Evolutionary conservation across 2,888 invertebrate genomes (phyloP), one percentile per base, ranked within the genome.

Genomic region (Fragum sueziense): DNA sequence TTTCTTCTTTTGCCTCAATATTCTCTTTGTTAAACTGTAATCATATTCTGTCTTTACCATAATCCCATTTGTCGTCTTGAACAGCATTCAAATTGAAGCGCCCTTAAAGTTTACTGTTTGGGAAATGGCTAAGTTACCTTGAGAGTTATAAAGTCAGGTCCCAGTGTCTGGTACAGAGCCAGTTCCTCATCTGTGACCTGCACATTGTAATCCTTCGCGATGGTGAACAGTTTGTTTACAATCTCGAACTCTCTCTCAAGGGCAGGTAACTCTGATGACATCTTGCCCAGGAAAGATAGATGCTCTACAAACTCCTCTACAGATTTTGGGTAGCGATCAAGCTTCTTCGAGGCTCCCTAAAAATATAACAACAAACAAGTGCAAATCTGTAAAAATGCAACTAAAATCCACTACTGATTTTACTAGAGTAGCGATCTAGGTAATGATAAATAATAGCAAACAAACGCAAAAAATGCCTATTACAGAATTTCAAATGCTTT

Each of bases 221-320:
- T 92, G 11, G 92, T 91, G 83, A 92, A 93, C 78, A 93, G 79
- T 76, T 92, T 92, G 85, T 90, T 92, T 37, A 93, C 92, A 14
- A 91, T 87, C 41, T 87, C 83, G 84, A 90, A 93, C 83, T 93
- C 93, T 75, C 90, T 89, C 68, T 93, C 93, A 76, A 93, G 89
- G 61, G 91, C 91, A 37, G 91, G 89, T 84, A 93, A 86, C 85
- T 93, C 93, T 57, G 91, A 86, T 7, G 89, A 87, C 89, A 93
- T 92, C 77, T 90, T 90, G 33, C 91, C 91, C 54, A 93, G 87
- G 88, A 93, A 92, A 22, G 92, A 90, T 76, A 93, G 80, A 82
- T 93, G 93, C 31, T 93, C 92, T 17, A 93, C 93, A 90, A 93
- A 93, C 72, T 93, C 92, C 73, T 93, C 93, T 31, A 93, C 93